These are phyloP conservation scores for Phyllotreta cruciferae DNA, from an alignment of 2,888 invertebrate genomes.

Conservation along the genomic window DNA sequence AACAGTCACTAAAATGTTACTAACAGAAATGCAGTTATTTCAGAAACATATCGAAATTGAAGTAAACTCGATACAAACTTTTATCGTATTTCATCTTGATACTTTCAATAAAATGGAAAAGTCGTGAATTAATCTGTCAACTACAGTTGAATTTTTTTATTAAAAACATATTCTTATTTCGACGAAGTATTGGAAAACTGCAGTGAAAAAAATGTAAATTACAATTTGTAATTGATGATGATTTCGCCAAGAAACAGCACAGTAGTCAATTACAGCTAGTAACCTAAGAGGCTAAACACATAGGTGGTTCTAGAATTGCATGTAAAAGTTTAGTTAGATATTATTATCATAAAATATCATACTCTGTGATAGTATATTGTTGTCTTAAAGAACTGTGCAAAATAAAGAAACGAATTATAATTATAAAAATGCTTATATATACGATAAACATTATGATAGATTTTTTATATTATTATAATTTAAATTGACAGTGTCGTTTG, in stretches of 20 bases:
- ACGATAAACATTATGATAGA: conserved; percentile 38
- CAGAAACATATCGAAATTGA: too few relatives aligned
- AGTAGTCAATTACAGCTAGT: conserved; percentile 43
- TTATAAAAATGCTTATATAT: conserved; percentile 41
- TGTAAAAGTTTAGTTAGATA: conserved; percentile 37
- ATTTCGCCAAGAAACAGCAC: conserved; percentile 32
- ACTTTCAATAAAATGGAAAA: too few relatives aligned
- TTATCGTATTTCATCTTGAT: too few relatives aligned
- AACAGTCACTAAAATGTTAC: too few relatives aligned
- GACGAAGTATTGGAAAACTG: conserved; percentile 17
- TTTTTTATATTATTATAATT: conserved; percentile 37
- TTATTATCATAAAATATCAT: conserved; percentile 40
- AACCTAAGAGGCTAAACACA: conserved; percentile 41
- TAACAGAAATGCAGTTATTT: too few relatives aligned
- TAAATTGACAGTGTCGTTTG: conserved; percentile 32
- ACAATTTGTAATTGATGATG: conserved; percentile 27
- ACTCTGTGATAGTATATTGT: conserved; percentile 43
- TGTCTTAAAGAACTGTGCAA: conserved; percentile 42
- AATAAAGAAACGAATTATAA: conserved; percentile 40
- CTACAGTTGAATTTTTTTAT: background rate
- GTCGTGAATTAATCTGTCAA: too few relatives aligned
- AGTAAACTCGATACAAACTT: too few relatives aligned
- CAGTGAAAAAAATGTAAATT: conserved; percentile 23
- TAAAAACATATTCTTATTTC: conserved; percentile 1
- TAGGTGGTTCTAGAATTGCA: conserved; percentile 35